Base-by-base conservation (phyloP, 92 coral and sea anemone species). In the Parazoanthus darwini region DNA sequence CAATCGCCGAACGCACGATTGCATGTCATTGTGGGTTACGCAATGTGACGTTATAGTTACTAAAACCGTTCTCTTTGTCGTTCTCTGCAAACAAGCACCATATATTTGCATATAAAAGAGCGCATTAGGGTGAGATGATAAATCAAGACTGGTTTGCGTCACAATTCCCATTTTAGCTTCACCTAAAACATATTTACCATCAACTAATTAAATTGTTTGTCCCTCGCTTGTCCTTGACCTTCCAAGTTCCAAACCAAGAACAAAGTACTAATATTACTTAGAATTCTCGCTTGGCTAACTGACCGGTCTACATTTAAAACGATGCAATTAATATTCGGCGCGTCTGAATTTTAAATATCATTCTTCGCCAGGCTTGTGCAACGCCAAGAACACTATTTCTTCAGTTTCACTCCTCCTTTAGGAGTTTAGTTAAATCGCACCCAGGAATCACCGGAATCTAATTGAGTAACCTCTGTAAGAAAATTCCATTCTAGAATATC, bases 31-130 rank as follows among this genome's bases (percentile, higher is more conserved):
- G 76, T 8, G 56, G 77, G 36, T 82, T 23, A 82, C 7, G 86
- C n/a, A 42, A 66, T 66, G 51, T 82, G 86, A 82, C 86, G 86
- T 82, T 54, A 82, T 42, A 38, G 66, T 50, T 46, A 29, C 82
- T 15, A 46, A 6, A 46, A 25, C 20, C 37, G 67, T 44, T 54
- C 63, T 25, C 50, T 46, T 59, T 78, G 8, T 26, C 9, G 42
- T 76, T 76, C 10, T 76, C 18, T 39, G 11, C 51, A 43, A 38
- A 77, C 80, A 78, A 78, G 56, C 3, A 22, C 25, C 1, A 22
- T 6, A 78, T 78, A 78, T 78, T 48, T 7, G 82, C 82, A 43
- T 44, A 36, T 78, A 35, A 29, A 78, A 63, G 48, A 20, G 4
- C 8, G 7, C 39, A 43, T 78, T 78, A 54, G 5, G 26, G 20